phyloP scores from a whole-genome alignment of 2,888 invertebrate species.

The Watsonalla cultraria region DNA sequence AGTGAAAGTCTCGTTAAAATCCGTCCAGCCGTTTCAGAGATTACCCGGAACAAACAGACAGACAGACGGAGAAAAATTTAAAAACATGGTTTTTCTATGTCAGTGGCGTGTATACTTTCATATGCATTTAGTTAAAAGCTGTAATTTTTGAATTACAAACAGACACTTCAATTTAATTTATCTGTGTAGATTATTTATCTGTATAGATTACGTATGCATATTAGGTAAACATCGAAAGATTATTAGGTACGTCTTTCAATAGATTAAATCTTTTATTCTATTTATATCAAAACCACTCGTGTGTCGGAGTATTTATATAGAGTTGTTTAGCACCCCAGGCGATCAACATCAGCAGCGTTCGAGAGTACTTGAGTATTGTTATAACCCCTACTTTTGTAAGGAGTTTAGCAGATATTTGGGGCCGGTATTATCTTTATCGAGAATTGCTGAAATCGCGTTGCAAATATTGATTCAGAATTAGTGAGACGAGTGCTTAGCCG shows the following conservation, averaged over 20 bases:
- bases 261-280: conserved; percentile 20
- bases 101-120: no score
- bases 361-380: conserved; percentile 43
- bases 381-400: conserved; percentile 26
- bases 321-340: conserved; percentile 35
- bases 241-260: neutral
- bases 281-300: conserved; percentile 21
- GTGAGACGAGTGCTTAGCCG: neutral
- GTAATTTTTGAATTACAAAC: no score
- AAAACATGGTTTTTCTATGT: no score
- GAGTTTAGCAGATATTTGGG: conserved; percentile 36
- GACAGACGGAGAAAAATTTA: no score
- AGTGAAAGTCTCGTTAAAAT: no score
- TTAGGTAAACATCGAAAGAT: neutral
- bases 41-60: no score
- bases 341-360: conserved; percentile 40
- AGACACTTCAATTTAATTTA: no score
- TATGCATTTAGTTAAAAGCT: no score
- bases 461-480: conserved; percentile 7
- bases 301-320: conserved; percentile 28
- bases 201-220: neutral
- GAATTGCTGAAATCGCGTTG: conserved; percentile 30
- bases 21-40: no score
- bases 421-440: conserved; percentile 35
- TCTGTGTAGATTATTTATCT: no score